Base-by-base conservation (phyloP, 2,113 vertebrate genomes). In the Cyprinus carpio region DNA sequence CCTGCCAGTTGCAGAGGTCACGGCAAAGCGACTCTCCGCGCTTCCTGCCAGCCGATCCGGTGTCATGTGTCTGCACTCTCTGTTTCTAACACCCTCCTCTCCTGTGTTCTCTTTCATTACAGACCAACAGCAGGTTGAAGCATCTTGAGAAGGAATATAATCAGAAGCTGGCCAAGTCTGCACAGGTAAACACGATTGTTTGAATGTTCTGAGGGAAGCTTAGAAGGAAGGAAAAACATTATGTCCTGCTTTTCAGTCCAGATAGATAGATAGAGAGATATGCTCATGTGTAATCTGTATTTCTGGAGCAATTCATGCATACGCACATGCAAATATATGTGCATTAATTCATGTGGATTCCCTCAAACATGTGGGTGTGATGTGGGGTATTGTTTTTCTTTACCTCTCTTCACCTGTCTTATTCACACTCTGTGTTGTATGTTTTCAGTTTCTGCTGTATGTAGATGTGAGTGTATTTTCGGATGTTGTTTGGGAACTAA, bases 81-180 rank as follows among this genome's bases (percentile, higher is more conserved):
- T 76, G 58, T 76, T 40, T 40, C 81, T 62, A 15, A 67, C 58
- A 37, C 29, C 51, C 13, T 65, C 82, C 74, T 71, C 18, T 51
- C 18, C 25, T 89, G 84, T 72, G 37, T 64, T 56, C 43, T 81
- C 51, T 80, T 25, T 79, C 34, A 84, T 92, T 96, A 87, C 96
- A 99, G 98, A 94, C 94, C 90, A 96, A 91, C 94, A 92, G 92
- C 95, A 94, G 92, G 91, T 91, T 98, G 94, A 96, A 93, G 95
- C 96, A 97, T 94, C 92, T 94, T 20, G 96, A 98, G 93, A 94
- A 96, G 93, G 97, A 98, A 79, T 96, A 92, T 89, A 87, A 87
- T 69, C 96, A 96, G 93, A 97, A 95, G 89, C 93, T 97, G 87
- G 92, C 94, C 82, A 96, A 92, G 76, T 96, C 95, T 91, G 94